These are phyloP conservation scores for Saimiri boliviensis DNA, from an alignment of 2,113 vertebrate genomes.

Conservation along the genomic window DNA sequence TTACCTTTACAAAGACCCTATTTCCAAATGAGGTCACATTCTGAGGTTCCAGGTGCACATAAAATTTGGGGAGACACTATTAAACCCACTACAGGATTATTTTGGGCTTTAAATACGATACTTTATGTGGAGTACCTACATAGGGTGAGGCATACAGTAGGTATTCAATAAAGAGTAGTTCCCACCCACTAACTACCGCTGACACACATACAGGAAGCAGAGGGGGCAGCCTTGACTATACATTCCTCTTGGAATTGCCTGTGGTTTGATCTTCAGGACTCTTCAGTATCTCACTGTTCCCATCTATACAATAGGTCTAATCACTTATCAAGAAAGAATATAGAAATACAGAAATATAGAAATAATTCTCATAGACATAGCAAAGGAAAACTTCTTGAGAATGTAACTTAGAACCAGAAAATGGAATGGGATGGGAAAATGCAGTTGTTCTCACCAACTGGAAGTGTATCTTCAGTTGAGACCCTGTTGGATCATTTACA, in stretches of 20 bases:
- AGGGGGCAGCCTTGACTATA: fast-evolving
- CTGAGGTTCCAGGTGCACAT: background rate
- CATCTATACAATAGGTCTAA: background rate
- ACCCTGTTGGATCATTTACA: background rate
- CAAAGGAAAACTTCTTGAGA: background rate
- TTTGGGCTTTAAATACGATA: background rate
- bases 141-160: background rate
- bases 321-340: background rate
- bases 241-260: background rate
- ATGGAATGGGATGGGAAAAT: background rate
- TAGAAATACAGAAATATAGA: background rate
- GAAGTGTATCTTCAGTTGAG: background rate
- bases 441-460: background rate
- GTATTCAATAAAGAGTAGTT: background rate
- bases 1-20: background rate
- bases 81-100: background rate
- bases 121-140: background rate
- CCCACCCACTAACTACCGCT: background rate
- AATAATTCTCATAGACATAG: background rate
- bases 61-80: background rate
- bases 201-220: background rate
- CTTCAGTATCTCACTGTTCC: background rate
- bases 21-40: background rate
- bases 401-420: background rate
- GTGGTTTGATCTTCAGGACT: background rate